phyloP scores from a whole-genome alignment of 23 tunicate species.

The Diplosoma virens region DNA sequence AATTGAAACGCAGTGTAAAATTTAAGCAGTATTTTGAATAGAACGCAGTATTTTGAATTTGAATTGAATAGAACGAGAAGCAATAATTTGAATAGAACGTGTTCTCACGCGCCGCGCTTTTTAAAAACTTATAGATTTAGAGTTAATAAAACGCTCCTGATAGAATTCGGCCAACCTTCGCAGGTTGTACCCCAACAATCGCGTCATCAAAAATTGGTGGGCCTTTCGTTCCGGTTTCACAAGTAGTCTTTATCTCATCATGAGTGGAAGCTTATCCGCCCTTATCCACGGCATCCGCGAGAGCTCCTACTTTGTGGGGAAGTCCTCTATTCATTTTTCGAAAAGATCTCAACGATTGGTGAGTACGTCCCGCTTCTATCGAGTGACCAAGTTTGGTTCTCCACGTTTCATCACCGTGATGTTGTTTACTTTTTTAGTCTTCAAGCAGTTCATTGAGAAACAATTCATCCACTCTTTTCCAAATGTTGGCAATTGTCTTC shows the following conservation, averaged over 20 bases:
- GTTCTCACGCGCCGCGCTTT: no score
- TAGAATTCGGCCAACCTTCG: no score
- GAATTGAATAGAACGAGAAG: no score
- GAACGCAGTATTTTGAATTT: no score
- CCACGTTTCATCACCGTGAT: not conserved
- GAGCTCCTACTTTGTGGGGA: constrained; percentile 48
- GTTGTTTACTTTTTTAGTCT: no score
- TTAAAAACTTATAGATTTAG: no score
- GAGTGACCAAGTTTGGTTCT: not conserved
- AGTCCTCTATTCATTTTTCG: not conserved
- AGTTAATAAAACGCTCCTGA: no score
- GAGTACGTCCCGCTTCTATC: not conserved
- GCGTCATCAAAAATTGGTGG: constrained; percentile 28
- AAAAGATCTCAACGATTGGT: not conserved
- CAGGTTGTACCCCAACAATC: not conserved
- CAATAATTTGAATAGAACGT: no score
- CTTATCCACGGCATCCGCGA: constrained; percentile 46
- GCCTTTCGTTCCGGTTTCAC: constrained; percentile 7
- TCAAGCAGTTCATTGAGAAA: no score
- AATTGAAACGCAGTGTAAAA: no score
- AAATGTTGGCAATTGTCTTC: not conserved
- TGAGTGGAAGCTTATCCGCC: constrained; percentile 44
- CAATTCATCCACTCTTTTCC: not conserved
- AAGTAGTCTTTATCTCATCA: constrained; percentile 1
- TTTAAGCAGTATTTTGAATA: no score